These are phyloP conservation scores for Drosophila sturtevanti DNA, from an alignment of 1,140 invertebrate genomes.

Conservation along the genomic window DNA sequence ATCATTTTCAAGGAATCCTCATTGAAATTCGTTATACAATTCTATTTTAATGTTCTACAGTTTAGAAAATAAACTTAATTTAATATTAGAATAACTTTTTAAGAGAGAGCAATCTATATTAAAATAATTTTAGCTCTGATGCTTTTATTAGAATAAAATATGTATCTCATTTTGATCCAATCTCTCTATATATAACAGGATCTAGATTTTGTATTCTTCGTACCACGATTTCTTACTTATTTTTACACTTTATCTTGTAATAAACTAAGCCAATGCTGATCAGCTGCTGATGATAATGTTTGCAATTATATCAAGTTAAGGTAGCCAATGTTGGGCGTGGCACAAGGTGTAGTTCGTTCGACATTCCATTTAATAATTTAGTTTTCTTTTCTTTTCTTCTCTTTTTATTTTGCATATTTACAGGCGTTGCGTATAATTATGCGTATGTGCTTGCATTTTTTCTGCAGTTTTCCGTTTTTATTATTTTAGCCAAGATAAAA, in stretches of 20 bases:
- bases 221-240: not conserved
- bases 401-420: slow-evolving; percentile 52
- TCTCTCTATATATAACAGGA: too few relatives aligned
- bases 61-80: too few relatives aligned
- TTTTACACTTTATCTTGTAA: not conserved
- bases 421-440: slow-evolving; percentile 34
- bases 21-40: not conserved
- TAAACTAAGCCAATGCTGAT: slow-evolving; percentile 32
- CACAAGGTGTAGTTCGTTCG: slow-evolving; percentile 1
- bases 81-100: too few relatives aligned
- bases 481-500: slow-evolving; percentile 23
- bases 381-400: too few relatives aligned
- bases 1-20: too few relatives aligned
- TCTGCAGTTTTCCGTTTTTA: not conserved
- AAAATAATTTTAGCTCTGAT: too few relatives aligned
- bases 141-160: too few relatives aligned
- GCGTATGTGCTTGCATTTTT: slow-evolving; percentile 45
- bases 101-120: too few relatives aligned
- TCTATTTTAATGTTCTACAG: not conserved
- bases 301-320: slow-evolving; percentile 46
- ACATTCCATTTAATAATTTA: not conserved
- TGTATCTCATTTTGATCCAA: too few relatives aligned
- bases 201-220: too few relatives aligned
- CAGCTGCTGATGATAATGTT: slow-evolving; percentile 61
- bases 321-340: slow-evolving; percentile 23